phyloP scores from a whole-genome alignment of 2,113 vertebrate species.

The Centrocercus urophasianus region DNA sequence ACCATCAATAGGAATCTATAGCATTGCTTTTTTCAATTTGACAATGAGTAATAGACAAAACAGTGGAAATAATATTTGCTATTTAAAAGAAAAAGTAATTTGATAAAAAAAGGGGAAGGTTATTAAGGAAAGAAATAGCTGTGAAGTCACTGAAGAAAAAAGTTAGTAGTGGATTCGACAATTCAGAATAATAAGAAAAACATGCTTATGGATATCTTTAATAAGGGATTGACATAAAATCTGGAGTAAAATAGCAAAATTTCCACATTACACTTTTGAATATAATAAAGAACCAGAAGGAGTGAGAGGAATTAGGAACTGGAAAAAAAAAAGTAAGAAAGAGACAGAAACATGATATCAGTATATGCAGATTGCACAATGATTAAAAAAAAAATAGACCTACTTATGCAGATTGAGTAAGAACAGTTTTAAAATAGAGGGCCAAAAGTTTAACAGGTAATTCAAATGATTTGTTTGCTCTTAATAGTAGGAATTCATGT shows the following conservation, averaged over 20 bases:
- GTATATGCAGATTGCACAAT: neutral
- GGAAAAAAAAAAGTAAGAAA: neutral
- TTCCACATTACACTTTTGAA: neutral
- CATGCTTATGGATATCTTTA: neutral
- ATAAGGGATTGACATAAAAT: neutral
- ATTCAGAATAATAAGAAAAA: neutral
- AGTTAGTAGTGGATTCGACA: neutral
- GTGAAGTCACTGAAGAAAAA: neutral
- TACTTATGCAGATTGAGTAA: neutral
- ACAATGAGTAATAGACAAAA: neutral
- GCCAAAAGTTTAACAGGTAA: neutral
- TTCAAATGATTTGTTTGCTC: neutral
- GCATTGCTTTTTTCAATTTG: neutral
- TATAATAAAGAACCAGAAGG: neutral
- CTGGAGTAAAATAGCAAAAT: neutral
- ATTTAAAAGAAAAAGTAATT: neutral
- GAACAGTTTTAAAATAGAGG: neutral
- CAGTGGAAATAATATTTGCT: neutral
- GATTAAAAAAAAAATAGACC: neutral
- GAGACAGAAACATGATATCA: neutral
- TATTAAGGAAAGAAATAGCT: neutral
- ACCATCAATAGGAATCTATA: neutral
- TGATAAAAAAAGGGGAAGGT: neutral
- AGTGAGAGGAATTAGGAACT: neutral
- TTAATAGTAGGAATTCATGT: neutral